These are phyloP conservation scores for Rallus limicola DNA, from an alignment of 2,113 vertebrate genomes.

Conservation along the genomic window DNA sequence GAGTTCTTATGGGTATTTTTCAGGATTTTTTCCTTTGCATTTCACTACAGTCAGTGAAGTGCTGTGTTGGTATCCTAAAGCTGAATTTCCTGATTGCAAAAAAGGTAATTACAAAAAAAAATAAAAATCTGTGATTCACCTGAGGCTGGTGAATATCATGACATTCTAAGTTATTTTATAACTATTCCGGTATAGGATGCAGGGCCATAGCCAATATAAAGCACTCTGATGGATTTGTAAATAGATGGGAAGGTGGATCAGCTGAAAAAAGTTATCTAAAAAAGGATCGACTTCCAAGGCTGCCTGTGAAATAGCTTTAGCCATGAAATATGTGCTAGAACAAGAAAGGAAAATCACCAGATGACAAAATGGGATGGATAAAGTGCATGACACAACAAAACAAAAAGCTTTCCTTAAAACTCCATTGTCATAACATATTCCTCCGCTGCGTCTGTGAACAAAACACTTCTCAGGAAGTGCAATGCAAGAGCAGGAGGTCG, in stretches of 20 bases:
- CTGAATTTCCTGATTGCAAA: background rate
- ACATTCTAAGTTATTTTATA: background rate
- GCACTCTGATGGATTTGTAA: background rate
- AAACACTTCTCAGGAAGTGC: conserved; percentile 58
- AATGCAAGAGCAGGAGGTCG: conserved; percentile 17
- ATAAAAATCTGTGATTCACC: background rate
- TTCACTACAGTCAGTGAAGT: background rate
- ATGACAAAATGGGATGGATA: conserved; percentile 49
- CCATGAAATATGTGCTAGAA: conserved; percentile 32
- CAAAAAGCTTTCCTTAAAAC: conserved; percentile 54
- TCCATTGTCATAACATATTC: conserved; percentile 57
- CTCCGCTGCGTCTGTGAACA: background rate
- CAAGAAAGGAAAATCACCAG: conserved; percentile 41
- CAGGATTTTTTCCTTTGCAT: background rate
- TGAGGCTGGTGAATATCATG: background rate
- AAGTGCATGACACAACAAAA: conserved; percentile 43
- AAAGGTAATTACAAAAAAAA: background rate
- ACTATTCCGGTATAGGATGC: background rate
- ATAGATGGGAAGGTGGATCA: conserved; percentile 7
- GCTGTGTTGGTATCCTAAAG: background rate
- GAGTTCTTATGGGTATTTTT: background rate
- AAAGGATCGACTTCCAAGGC: conserved; percentile 34
- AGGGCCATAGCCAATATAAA: conserved; percentile 1
- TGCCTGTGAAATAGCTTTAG: conserved; percentile 40
- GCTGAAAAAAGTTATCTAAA: conserved; percentile 42